phyloP scores from a whole-genome alignment of 2,797 vertebrate genomes.

The Sphenopsis melanotis region DNA sequence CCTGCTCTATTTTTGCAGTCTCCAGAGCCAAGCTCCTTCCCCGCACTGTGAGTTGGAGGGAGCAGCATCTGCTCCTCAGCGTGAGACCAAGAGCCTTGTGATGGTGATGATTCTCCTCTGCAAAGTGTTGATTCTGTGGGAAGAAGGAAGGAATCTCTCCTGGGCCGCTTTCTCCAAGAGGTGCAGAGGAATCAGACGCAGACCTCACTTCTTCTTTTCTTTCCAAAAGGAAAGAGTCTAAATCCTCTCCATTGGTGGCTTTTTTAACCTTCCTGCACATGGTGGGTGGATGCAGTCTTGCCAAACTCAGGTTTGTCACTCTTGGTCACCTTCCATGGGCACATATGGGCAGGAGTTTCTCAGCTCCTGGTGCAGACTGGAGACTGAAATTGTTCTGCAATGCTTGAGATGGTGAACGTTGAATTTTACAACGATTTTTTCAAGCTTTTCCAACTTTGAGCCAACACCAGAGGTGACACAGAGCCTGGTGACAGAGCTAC shows the following conservation, averaged over 20 bases:
- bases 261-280: background rate
- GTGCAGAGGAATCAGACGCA: background rate
- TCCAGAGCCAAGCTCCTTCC: background rate
- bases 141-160: background rate
- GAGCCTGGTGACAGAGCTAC: background rate
- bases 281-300: background rate
- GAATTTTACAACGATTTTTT: background rate
- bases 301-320: background rate
- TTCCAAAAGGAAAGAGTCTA: background rate
- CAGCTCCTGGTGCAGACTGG: background rate
- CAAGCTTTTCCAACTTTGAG: background rate
- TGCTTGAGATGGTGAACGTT: background rate
- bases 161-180: background rate
- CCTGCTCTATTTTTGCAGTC: background rate
- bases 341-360: background rate
- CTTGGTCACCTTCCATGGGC: background rate
- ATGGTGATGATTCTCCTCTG: background rate
- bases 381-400: background rate
- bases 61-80: slow-evolving; percentile 22
- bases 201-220: background rate
- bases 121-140: background rate
- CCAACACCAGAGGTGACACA: rapidly evolving
- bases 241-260: rapidly evolving
- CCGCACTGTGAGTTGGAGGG: background rate
- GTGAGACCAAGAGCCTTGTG: background rate